Conservation (phyloP, 2,113 vertebrate species). For the Notothenia rossii region DNA sequence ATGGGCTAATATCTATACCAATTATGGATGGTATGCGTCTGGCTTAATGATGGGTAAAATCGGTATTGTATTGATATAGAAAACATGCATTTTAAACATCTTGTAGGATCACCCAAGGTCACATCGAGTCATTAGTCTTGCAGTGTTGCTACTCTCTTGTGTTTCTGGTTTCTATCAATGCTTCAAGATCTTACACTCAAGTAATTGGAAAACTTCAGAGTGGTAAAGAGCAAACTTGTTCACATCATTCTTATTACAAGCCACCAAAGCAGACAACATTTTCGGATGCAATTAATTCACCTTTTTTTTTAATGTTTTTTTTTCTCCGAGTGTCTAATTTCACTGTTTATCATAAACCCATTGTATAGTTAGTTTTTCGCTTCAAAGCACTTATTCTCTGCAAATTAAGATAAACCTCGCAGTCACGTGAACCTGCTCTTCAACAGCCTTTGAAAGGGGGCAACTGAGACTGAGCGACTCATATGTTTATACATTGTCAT, state of each 20-base stretch:
- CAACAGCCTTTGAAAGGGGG: slow-evolving; percentile 46
- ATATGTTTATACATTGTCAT: slow-evolving; percentile 82
- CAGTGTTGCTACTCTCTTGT: slow-evolving; percentile 47
- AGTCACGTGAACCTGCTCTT: slow-evolving; percentile 40
- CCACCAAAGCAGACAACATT: neutral
- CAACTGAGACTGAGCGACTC: slow-evolving; percentile 58
- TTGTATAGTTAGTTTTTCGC: neutral
- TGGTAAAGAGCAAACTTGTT: slow-evolving; percentile 2
- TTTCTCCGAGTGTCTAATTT: neutral
- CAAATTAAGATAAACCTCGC: slow-evolving; percentile 51
- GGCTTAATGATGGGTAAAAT: slow-evolving; percentile 81
- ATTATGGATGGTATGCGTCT: slow-evolving; percentile 81
- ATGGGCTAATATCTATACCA: slow-evolving; percentile 76
- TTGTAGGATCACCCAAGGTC: slow-evolving; percentile 76
- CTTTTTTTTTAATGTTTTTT: neutral
- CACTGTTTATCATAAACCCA: neutral
- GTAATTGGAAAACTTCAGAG: slow-evolving; percentile 32
- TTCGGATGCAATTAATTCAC: neutral
- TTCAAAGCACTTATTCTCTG: slow-evolving; percentile 5
- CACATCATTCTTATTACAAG: slow-evolving; percentile 8
- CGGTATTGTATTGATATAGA: slow-evolving; percentile 73
- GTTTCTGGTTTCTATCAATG: slow-evolving; percentile 42
- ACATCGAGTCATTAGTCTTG: slow-evolving; percentile 74
- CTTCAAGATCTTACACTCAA: slow-evolving; percentile 23
- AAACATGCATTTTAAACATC: slow-evolving; percentile 79